Conservation (phyloP, 2,888 invertebrate genomes). For the Drosophila parthenogenetica region DNA sequence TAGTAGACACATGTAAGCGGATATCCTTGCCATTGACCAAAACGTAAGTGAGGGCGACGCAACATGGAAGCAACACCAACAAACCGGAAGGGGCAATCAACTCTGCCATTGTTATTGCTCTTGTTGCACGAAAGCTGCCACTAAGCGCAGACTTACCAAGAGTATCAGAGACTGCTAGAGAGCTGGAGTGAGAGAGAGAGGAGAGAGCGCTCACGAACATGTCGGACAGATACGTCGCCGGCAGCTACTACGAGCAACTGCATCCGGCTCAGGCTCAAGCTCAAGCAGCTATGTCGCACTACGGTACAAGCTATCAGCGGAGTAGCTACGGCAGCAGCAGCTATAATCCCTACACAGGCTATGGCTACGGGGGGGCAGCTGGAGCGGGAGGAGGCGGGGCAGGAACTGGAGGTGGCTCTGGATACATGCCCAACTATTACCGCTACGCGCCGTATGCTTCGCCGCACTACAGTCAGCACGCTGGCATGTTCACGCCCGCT, state of each 20-base stretch:
- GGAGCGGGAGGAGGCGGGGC: constrained; percentile 36
- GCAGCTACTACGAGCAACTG: constrained; percentile 72
- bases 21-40: constrained; percentile 55
- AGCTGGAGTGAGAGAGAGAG: background rate
- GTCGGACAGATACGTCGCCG: constrained; percentile 70
- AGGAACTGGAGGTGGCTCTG: constrained; percentile 29
- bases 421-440: constrained; percentile 71
- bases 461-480: constrained; percentile 67
- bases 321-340: constrained; percentile 41
- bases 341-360: constrained; percentile 50
- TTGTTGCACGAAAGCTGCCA: constrained; percentile 49
- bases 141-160: constrained; percentile 15
- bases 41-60: constrained; percentile 41
- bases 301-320: constrained; percentile 56
- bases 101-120: constrained; percentile 55
- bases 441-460: constrained; percentile 72
- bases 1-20: constrained; percentile 72
- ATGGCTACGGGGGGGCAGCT: constrained; percentile 47
- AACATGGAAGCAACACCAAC: constrained; percentile 52
- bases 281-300: constrained; percentile 63
- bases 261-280: constrained; percentile 39
- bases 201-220: constrained; percentile 28
- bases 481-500: constrained; percentile 74
- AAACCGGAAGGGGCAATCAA: constrained; percentile 53
- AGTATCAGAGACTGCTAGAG: background rate